These are phyloP conservation scores for Drosophila subobscura DNA, from an alignment of 1,140 invertebrate genomes.

Conservation along the genomic window DNA sequence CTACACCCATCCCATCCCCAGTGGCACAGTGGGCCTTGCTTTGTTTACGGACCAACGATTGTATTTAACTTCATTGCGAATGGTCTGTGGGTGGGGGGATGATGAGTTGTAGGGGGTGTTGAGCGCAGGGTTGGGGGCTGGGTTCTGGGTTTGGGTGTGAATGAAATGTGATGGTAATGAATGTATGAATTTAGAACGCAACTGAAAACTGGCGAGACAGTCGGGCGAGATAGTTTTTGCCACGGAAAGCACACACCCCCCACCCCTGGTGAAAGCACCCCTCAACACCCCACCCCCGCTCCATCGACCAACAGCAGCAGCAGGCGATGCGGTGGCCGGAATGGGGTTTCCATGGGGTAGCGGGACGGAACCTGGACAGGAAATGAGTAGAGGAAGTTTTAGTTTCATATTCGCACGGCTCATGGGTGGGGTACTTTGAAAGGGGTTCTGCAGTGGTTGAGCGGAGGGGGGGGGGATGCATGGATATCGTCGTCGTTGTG, in stretches of 20 bases:
- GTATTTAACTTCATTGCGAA: conserved; percentile 65
- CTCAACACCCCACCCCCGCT: background rate
- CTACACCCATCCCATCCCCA: background rate
- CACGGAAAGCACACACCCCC: background rate
- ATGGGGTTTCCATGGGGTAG: background rate
- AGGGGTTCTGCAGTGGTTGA: background rate
- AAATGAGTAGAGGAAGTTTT: conserved; percentile 82
- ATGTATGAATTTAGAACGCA: conserved; percentile 82
- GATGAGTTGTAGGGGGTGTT: background rate
- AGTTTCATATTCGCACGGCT: conserved; percentile 71
- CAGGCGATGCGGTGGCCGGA: conserved; percentile 34
- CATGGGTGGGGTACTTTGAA: background rate
- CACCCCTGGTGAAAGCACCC: background rate
- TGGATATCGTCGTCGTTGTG: background rate
- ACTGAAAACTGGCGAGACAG: conserved; percentile 79
- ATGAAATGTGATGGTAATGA: conserved; percentile 79
- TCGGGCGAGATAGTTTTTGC: conserved; percentile 76
- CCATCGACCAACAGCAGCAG: conserved; percentile 50
- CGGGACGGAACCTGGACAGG: conserved; percentile 40
- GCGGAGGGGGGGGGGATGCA: no score
- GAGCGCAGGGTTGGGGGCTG: background rate
- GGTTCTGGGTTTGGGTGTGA: conserved; percentile 33
- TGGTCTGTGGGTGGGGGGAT: conserved; percentile 1
- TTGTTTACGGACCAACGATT: conserved; percentile 79
- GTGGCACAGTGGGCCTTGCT: conserved; percentile 14